Percentiles rank a stretch among this genome's conserved stretches.
phyloP scores from a whole-genome alignment of 2,888 invertebrate species.

The Hylaea fasciaria region DNA sequence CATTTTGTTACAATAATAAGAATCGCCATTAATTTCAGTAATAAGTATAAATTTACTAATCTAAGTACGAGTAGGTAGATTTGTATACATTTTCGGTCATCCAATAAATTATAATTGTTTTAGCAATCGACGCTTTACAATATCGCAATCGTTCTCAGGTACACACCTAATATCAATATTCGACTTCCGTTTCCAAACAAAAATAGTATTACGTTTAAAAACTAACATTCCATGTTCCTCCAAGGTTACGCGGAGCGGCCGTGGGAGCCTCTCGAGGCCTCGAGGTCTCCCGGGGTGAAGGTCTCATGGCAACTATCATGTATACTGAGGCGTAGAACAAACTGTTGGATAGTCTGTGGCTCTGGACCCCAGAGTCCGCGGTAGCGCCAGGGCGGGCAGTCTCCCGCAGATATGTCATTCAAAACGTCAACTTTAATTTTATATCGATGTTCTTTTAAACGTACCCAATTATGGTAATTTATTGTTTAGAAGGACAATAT shows the following conservation, averaged over 20 bases:
- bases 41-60: no score
- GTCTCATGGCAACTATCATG: slow-evolving; percentile 11
- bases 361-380: slow-evolving; percentile 45
- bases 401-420: slow-evolving; percentile 63
- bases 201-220: slow-evolving; percentile 41
- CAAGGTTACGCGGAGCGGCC: slow-evolving; percentile 38
- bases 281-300: slow-evolving; percentile 47
- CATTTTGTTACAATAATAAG: no score
- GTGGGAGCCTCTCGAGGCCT: slow-evolving; percentile 52
- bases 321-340: not conserved
- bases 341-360: slow-evolving; percentile 33
- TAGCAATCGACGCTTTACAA: not conserved
- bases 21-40: no score
- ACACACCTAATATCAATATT: slow-evolving; percentile 43
- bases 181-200: slow-evolving; percentile 56
- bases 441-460: slow-evolving; percentile 51
- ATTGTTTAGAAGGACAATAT: slow-evolving; percentile 16
- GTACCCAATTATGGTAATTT: slow-evolving; percentile 53
- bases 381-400: slow-evolving; percentile 52
- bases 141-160: slow-evolving; percentile 16
- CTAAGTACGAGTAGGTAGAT: no score
- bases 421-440: slow-evolving; percentile 57
- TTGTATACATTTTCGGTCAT: no score
- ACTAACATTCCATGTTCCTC: slow-evolving; percentile 56
- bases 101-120: no score